Evolutionary conservation across 2,888 invertebrate genomes (phyloP), one percentile per base, ranked within the genome.

Genomic region (Cryptocheilus praepositus): DNA sequence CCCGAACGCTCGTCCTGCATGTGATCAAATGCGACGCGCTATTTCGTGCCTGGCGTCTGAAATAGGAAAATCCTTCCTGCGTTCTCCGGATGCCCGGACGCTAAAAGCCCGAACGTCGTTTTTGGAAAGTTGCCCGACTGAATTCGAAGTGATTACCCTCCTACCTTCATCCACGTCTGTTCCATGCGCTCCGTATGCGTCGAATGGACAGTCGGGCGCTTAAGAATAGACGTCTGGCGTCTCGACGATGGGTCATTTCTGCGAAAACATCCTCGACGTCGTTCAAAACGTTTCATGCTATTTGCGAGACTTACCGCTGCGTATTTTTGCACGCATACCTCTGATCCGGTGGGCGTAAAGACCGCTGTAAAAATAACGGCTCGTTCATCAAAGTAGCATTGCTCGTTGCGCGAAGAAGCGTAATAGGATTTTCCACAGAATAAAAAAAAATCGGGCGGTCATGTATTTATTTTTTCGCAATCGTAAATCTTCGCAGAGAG

Each of bases 121-220:
- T 78, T 74, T 80, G 79, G 79, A 80, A 78, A 76, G 73, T 69
- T 76, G 80, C 80, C 80, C 70, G 61, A 15, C 46, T 67, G 63
- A 54, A 65, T 49, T 49, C 61, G 54, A 54, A 54, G 61, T 54
- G 61, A 54, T 61, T 36, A 36, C 36, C 44, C 54, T 45, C 18
- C 45, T 61, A 25, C 44, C 44, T 44, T 45, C 45, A n/a, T 18
- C 49, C 16, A 16, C 16, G 11, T 5, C n/a, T 16, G 16, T 49
- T 16, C 16, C 49, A 5, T 49, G 5, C 49, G 49, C 1, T 18
- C 16, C 18, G 4, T 49, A 1, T 49, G 8, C 7, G 11, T 49
- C 49, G 49, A 16, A 49, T 18, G 5, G 18, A 49, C 49, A 16
- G 11, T 3, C 16, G 49, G 49, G 4, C 49, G 49, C 18, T 13